These are phyloP conservation scores for Leptinotarsa haldemani DNA, from an alignment of 2,888 invertebrate genomes.

Conservation along the genomic window DNA sequence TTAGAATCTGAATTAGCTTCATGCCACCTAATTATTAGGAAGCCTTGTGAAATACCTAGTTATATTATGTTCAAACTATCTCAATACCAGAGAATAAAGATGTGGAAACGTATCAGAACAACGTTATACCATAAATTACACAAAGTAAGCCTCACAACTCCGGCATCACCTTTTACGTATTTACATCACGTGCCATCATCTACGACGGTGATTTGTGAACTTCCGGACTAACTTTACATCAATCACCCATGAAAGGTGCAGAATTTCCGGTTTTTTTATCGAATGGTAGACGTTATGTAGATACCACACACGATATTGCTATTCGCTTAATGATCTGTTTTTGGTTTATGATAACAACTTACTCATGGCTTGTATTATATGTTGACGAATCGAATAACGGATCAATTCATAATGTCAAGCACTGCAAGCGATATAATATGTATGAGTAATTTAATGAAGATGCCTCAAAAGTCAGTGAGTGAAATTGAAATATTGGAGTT, in stretches of 20 bases:
- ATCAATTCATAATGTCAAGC: no score
- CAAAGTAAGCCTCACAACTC: conserved; percentile 1
- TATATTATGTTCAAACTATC: not conserved
- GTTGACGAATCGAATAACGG: not conserved
- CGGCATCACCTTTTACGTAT: conserved; percentile 46
- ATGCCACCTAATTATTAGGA: no score
- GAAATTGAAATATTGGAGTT: no score
- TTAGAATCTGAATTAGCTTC: no score
- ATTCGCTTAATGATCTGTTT: conserved; percentile 11
- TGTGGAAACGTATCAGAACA: not conserved
- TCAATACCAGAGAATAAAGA: not conserved
- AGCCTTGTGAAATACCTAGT: no score
- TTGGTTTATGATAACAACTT: conserved; percentile 1
- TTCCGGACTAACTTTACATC: conserved; percentile 53
- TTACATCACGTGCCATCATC: conserved; percentile 54
- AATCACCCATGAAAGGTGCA: conserved; percentile 47
- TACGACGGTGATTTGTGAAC: conserved; percentile 55
- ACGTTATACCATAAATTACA: not conserved
- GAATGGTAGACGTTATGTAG: conserved; percentile 14
- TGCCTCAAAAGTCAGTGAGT: no score
- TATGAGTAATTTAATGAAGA: no score
- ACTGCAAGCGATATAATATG: no score
- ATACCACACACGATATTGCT: conserved; percentile 17
- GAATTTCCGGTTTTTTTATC: conserved; percentile 45
- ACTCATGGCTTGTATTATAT: conserved; percentile 6